These are phyloP conservation scores for Micrasema minimum DNA, from an alignment of 1,140 invertebrate species.

Conservation along the genomic window DNA sequence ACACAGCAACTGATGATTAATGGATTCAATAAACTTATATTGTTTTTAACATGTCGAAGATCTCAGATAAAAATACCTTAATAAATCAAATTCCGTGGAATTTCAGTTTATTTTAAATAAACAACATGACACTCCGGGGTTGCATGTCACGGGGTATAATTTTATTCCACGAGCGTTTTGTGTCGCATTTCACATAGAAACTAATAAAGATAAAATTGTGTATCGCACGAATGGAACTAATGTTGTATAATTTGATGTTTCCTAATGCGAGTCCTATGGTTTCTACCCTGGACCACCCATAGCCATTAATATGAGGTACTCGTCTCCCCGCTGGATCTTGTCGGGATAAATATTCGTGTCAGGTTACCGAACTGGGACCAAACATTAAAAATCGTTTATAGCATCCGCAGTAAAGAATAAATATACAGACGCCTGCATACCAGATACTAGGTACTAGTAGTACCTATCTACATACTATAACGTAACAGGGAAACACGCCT, in stretches of 20 bases:
- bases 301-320: conserved; percentile 28
- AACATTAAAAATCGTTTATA: conserved; percentile 41
- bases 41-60: conserved; percentile 11
- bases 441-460: not conserved
- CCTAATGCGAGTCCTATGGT: conserved; percentile 14
- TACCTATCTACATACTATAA: no score
- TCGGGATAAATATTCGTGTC: conserved; percentile 38
- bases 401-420: conserved; percentile 36
- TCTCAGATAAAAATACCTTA: conserved; percentile 4
- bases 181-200: conserved; percentile 17
- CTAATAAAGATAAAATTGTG: conserved; percentile 24
- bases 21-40: conserved; percentile 8
- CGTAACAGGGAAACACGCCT: not conserved
- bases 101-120: not conserved
- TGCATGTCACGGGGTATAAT: conserved; percentile 8
- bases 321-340: conserved; percentile 9
- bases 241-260: conserved; percentile 29
- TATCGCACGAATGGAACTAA: conserved; percentile 34
- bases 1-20: not conserved
- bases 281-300: conserved; percentile 35
- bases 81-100: conserved; percentile 3
- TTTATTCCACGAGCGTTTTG: conserved; percentile 1
- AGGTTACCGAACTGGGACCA: conserved; percentile 34
- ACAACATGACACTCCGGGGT: not conserved
- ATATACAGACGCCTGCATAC: conserved; percentile 33